Base-by-base conservation (phyloP, 2,888 invertebrate genomes). In the Masnerella sp. region DNA sequence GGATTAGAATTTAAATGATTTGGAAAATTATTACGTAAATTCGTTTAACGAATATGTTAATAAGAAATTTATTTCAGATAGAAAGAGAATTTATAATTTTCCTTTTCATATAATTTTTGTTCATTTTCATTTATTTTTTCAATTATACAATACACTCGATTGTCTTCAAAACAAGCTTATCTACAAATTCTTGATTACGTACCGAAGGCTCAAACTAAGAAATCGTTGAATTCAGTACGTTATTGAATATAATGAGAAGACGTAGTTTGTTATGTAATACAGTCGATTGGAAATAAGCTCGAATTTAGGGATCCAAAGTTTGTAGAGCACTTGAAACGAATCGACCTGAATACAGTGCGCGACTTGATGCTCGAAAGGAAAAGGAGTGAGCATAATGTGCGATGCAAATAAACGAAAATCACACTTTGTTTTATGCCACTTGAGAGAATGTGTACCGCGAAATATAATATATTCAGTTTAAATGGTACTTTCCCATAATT, bases 391-490 rank as follows among this genome's bases (percentile, higher is more conserved):
- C 47, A 49, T 61, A 47, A 47, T 47, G 30, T 40, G 38, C 17
- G n/a, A 0, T 22, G 34, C 58, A 58, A 58, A 45, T 45, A 61
- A 40, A 49, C 20, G 45, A 36, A 61, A 59, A 45, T 45, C 20
- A 20, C 52, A 64, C 64, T 43, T 64, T 54, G 43, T 45, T 51
- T 43, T 36, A 32, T 42, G 20, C 11, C 36, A 56, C 28, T 52
- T 45, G 49, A 38, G 61, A 38, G 17, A 12, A 51, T 47, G 47
- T 30, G 15, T 47, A 18, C 42, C 32, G 47, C 58, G 32, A 68
- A 58, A 68, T 58, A 68, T 68, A 40, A 59, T 68, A 52, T 58
- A 68, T 59, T 43, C 43, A 51, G 42, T 68, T 51, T 59, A 59
- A 58, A 59, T 59, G 58, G 36, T 43, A 58, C 28, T 58, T 51